Conservation (phyloP, 2,797 vertebrate species). For the Sebastes trivittatus region DNA sequence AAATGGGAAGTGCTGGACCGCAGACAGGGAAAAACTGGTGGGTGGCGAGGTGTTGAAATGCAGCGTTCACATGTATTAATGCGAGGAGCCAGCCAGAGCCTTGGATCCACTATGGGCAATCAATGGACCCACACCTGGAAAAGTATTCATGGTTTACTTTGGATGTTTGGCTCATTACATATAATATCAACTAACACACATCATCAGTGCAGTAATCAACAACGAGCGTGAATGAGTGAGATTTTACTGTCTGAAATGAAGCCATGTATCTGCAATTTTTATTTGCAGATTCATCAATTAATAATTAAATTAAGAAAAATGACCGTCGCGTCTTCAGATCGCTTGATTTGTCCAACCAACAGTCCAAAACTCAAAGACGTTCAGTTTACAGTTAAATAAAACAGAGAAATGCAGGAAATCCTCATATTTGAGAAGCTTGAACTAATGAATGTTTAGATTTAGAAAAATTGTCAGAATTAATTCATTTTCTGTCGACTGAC, state of each 20-base stretch:
- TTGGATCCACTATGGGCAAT: constrained; percentile 1
- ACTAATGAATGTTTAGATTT: not conserved
- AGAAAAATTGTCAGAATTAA: not conserved
- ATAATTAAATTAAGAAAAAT: not conserved
- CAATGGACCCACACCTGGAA: constrained; percentile 1
- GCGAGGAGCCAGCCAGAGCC: not conserved
- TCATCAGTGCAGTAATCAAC: not conserved
- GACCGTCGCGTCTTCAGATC: not conserved
- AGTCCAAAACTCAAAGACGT: not conserved
- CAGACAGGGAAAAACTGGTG: constrained; percentile 25
- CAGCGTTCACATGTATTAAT: constrained; percentile 21
- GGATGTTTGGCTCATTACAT: not conserved
- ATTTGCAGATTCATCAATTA: not conserved
- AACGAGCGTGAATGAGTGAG: not conserved
- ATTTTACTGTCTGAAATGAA: not conserved
- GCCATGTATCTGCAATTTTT: not conserved
- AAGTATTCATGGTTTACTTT: not conserved
- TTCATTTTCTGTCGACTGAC: not conserved
- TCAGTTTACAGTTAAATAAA: not conserved
- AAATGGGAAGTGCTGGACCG: constrained; percentile 36
- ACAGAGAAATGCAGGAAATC: not conserved
- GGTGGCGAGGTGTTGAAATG: constrained; percentile 18
- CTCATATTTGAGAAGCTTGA: not conserved
- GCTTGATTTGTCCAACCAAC: not conserved
- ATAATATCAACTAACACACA: not conserved